Conservation (phyloP, 2,888 invertebrate genomes). For the Orchestes rusci region DNA sequence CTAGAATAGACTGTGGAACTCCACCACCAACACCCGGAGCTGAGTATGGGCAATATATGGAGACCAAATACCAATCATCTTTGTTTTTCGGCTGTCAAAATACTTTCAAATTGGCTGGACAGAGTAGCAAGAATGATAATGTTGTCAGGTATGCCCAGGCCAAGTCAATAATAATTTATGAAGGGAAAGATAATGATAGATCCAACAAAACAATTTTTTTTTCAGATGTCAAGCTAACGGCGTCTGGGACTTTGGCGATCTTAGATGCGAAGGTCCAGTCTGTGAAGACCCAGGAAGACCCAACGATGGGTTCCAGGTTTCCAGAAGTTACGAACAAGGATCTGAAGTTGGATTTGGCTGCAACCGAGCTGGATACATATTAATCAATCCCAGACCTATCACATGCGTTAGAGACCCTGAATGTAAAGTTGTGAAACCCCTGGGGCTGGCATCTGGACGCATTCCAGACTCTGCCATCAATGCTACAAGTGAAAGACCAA, state of each 20-base stretch:
- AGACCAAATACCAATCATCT: conserved; percentile 86
- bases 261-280: conserved; percentile 93
- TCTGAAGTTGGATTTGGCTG: conserved; percentile 89
- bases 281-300: conserved; percentile 94
- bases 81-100: conserved; percentile 96
- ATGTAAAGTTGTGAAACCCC: conserved; percentile 84
- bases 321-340: conserved; percentile 79
- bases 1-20: conserved; percentile 82
- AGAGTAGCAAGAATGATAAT: conserved; percentile 85
- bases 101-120: conserved; percentile 89
- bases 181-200: no score
- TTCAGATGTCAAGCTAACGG: conserved; percentile 75
- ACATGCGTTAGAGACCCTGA: conserved; percentile 88
- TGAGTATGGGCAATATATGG: conserved; percentile 80
- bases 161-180: no score
- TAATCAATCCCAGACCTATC: conserved; percentile 85
- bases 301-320: conserved; percentile 80
- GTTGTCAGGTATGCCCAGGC: conserved; percentile 67
- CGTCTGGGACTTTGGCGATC: conserved; percentile 95
- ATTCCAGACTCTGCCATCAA: conserved; percentile 95
- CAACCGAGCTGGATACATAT: conserved; percentile 83
- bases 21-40: conserved; percentile 91
- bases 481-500: conserved; percentile 86
- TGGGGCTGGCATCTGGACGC: conserved; percentile 83
- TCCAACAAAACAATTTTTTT: not conserved